These are phyloP conservation scores for Oligia fasciuncula DNA, from an alignment of 2,888 invertebrate species.

Conservation along the genomic window DNA sequence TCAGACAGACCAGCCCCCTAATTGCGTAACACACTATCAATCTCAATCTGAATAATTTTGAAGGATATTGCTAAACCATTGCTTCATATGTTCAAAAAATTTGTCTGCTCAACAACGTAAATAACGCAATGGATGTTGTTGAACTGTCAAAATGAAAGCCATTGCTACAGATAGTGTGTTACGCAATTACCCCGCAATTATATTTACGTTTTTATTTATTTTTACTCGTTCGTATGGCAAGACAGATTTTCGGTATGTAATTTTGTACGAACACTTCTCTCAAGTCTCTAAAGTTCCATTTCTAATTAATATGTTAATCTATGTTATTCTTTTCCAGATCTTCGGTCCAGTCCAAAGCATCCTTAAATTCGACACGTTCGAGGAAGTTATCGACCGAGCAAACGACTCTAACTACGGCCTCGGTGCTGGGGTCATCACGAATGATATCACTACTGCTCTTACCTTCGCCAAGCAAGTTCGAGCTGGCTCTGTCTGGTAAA, in stretches of 20 bases:
- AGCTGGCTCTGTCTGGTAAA: slow-evolving; percentile 95
- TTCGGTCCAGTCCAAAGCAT: slow-evolving; percentile 98
- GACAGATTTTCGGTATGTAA: background rate
- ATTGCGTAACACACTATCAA: no score
- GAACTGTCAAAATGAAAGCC: no score
- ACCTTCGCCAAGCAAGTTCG: slow-evolving; percentile 94
- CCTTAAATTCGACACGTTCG: slow-evolving; percentile 94
- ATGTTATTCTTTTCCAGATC: slow-evolving; percentile 90
- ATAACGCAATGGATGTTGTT: no score
- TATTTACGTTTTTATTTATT: background rate
- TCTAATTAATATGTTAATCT: background rate
- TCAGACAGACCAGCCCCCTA: background rate
- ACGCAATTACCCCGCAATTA: background rate
- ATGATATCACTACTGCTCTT: slow-evolving; percentile 94
- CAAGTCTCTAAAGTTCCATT: background rate
- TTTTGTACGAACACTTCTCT: background rate
- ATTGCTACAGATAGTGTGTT: no score
- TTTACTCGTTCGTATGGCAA: background rate
- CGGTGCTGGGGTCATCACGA: slow-evolving; percentile 96
- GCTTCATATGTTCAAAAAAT: no score
- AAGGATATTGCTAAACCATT: no score
- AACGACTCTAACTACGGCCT: slow-evolving; percentile 96
- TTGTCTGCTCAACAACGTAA: no score
- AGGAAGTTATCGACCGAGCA: slow-evolving; percentile 95
- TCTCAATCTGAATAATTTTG: no score